Percentiles rank a stretch among this genome's conserved stretches.
phyloP scores from a whole-genome alignment of 2,797 vertebrate genomes.

The Tarsius wallacei region DNA sequence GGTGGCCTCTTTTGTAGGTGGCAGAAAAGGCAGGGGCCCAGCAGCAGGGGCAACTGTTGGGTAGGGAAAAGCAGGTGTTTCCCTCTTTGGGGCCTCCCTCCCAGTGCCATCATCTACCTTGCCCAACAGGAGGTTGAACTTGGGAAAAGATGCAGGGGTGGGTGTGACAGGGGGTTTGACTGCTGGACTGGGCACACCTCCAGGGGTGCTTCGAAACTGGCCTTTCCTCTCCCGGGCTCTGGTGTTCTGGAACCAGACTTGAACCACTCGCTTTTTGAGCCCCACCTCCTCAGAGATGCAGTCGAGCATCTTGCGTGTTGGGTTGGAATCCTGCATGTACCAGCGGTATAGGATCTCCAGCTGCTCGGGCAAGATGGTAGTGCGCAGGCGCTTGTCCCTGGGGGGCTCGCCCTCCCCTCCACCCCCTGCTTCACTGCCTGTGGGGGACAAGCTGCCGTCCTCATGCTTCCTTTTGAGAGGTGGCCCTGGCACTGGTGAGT shows the following conservation, averaged over 20 bases:
- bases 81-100: slow-evolving; percentile 74
- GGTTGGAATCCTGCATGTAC: slow-evolving; percentile 98
- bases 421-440: slow-evolving; percentile 87
- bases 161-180: slow-evolving; percentile 70
- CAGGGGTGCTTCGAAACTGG: slow-evolving; percentile 92
- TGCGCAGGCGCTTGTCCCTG: slow-evolving; percentile 94
- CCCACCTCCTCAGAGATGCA: slow-evolving; percentile 97
- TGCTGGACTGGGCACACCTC: slow-evolving; percentile 62
- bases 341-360: slow-evolving; percentile 97
- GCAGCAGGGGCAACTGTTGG: slow-evolving; percentile 44
- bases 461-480: slow-evolving; percentile 89
- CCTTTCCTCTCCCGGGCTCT: slow-evolving; percentile 96
- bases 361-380: slow-evolving; percentile 96
- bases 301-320: slow-evolving; percentile 96
- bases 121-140: slow-evolving; percentile 83
- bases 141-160: slow-evolving; percentile 81
- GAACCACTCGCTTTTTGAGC: slow-evolving; percentile 97
- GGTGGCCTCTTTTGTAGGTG: slow-evolving; percentile 77
- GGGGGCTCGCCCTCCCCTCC: slow-evolving; percentile 88
- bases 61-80: slow-evolving; percentile 71
- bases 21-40: slow-evolving; percentile 56
- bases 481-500: slow-evolving; percentile 63
- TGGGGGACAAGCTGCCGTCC: slow-evolving; percentile 88
- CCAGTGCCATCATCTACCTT: slow-evolving; percentile 76
- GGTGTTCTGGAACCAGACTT: slow-evolving; percentile 99